A percentile compares a stretch with the other conserved stretches of the same genome.
These are phyloP conservation scores for Machimus rusticus DNA, from an alignment of 2,888 invertebrate species.

Conservation along the genomic window DNA sequence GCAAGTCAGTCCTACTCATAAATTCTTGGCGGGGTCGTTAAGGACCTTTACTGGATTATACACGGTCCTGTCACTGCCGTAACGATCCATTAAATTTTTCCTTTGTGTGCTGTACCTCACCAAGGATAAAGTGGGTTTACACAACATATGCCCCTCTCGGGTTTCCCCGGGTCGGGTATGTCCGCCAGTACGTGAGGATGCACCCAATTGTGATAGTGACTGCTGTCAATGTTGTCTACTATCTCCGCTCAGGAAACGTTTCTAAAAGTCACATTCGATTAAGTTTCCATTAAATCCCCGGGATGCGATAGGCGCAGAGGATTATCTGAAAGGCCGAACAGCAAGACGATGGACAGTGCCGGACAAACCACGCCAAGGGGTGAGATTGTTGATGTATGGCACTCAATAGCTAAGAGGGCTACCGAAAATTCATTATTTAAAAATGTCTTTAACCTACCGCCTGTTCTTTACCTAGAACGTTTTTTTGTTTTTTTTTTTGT, in stretches of 20 bases:
- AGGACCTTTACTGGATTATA: constrained; percentile 15
- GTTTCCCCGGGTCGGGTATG: neutral
- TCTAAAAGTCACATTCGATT: constrained; percentile 24
- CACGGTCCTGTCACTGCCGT: neutral
- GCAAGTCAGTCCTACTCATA: neutral
- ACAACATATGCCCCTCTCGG: neutral
- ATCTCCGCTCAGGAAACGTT: neutral
- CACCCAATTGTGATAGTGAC: neutral
- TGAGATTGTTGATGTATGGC: neutral
- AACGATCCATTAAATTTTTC: constrained; percentile 33
- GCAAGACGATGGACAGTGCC: neutral
- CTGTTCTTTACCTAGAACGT: no score
- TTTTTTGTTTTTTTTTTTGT: no score
- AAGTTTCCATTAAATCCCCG: constrained; percentile 11
- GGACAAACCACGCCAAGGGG: neutral
- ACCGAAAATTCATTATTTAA: neutral
- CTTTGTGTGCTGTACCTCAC: neutral
- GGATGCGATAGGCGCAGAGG: neutral
- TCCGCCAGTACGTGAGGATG: neutral
- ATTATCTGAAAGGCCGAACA: neutral
- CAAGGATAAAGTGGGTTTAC: neutral
- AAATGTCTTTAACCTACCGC: neutral
- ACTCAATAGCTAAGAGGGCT: neutral
- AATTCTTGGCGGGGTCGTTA: neutral
- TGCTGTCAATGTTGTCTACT: neutral